phyloP scores from a whole-genome alignment of 2,797 vertebrate species.

The Cyclopterus lumpus region DNA sequence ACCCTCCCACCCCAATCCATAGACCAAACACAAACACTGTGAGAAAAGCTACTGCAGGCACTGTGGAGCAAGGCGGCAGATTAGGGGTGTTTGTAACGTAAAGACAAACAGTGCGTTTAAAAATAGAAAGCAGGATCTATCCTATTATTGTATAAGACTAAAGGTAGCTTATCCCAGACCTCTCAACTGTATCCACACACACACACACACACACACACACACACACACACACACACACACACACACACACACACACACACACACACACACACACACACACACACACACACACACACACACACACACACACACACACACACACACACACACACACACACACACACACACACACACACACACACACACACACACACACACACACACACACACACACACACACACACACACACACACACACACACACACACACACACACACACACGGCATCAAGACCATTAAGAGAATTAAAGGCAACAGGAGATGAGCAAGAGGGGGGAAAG shows the following conservation, averaged over 20 bases:
- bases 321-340: constrained; percentile 43
- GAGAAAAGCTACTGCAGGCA: constrained; percentile 56
- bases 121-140: constrained; percentile 74
- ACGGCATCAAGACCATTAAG: constrained; percentile 66
- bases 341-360: constrained; percentile 32
- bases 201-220: constrained; percentile 29
- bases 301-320: constrained; percentile 18
- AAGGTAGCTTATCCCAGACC: constrained; percentile 54
- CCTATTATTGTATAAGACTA: constrained; percentile 65
- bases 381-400: constrained; percentile 21
- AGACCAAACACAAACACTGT: constrained; percentile 64
- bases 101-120: constrained; percentile 63
- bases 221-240: constrained; percentile 40
- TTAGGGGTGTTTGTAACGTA: constrained; percentile 62
- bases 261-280: constrained; percentile 27
- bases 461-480: constrained; percentile 66
- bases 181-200: constrained; percentile 30
- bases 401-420: too few relatives aligned
- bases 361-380: not conserved
- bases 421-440: constrained; percentile 36
- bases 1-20: constrained; percentile 35
- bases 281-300: too few relatives aligned
- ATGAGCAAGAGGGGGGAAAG: constrained; percentile 33
- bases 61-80: constrained; percentile 35
- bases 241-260: too few relatives aligned